These are phyloP conservation scores for Anthoscopus minutus DNA, from an alignment of 2,113 vertebrate species.

Conservation along the genomic window DNA sequence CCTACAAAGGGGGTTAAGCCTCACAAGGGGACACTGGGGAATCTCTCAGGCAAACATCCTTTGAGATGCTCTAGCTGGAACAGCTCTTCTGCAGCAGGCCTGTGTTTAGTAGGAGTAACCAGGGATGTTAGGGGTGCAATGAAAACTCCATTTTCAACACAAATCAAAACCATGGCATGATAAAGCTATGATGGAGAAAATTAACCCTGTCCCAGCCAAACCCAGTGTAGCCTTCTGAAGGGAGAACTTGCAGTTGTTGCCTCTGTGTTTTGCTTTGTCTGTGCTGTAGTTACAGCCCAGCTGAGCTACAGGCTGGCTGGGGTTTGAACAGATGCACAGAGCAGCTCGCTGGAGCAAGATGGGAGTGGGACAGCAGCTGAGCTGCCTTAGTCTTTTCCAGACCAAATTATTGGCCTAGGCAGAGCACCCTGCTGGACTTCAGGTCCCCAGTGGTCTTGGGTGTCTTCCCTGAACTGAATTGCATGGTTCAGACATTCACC, in stretches of 20 bases:
- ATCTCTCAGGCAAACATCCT: neutral
- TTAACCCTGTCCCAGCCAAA: neutral
- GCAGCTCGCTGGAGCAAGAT: neutral
- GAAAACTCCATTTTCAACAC: neutral
- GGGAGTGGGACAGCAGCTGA: neutral
- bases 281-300: neutral
- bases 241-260: neutral
- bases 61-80: neutral
- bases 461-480: neutral
- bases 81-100: neutral
- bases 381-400: neutral
- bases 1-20: neutral
- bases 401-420: neutral
- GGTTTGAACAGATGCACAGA: neutral
- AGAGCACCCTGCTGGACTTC: neutral
- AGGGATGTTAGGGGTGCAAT: neutral
- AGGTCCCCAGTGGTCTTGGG: neutral
- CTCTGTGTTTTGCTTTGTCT: neutral
- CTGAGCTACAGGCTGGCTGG: neutral
- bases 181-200: neutral
- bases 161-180: neutral
- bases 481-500: neutral
- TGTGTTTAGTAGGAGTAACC: neutral
- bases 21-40: neutral
- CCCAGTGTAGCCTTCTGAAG: neutral